phyloP scores from a whole-genome alignment of 2,797 vertebrate species.

The Paratrypauchen microcephalus region DNA sequence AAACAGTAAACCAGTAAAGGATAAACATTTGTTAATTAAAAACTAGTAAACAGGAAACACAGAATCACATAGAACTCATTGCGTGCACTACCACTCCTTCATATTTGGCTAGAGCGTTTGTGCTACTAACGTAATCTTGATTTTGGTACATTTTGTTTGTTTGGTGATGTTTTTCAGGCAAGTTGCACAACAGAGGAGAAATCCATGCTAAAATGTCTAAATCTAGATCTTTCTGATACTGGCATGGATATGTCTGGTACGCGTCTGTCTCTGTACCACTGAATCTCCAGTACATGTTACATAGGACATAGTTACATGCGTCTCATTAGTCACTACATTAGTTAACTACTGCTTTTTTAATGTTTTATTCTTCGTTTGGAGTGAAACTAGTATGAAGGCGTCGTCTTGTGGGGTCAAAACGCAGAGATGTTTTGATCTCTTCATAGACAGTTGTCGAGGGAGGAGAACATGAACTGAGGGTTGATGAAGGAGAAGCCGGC shows the following conservation, averaged over 20 bases:
- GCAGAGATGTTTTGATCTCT: constrained; percentile 35
- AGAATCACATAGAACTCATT: constrained; percentile 37
- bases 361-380: constrained; percentile 24
- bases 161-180: constrained; percentile 23
- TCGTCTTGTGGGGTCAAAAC: constrained; percentile 35
- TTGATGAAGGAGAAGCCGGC: constrained; percentile 94
- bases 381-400: constrained; percentile 44
- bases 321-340: constrained; percentile 16
- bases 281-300: constrained; percentile 21
- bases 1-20: not conserved
- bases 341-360: constrained; percentile 15
- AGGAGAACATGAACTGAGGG: constrained; percentile 84
- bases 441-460: constrained; percentile 78
- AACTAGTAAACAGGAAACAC: constrained; percentile 31
- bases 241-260: constrained; percentile 35
- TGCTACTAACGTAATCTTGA: constrained; percentile 5
- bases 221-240: constrained; percentile 19
- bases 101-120: constrained; percentile 46
- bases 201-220: constrained; percentile 6
- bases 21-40: constrained; percentile 33
- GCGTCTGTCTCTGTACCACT: constrained; percentile 22
- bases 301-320: constrained; percentile 25
- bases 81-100: constrained; percentile 44
- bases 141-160: constrained; percentile 22
- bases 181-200: constrained; percentile 10